phyloP scores from a whole-genome alignment of 35 echinoderm and acorn worm species.

The Diadema setosum region DNA sequence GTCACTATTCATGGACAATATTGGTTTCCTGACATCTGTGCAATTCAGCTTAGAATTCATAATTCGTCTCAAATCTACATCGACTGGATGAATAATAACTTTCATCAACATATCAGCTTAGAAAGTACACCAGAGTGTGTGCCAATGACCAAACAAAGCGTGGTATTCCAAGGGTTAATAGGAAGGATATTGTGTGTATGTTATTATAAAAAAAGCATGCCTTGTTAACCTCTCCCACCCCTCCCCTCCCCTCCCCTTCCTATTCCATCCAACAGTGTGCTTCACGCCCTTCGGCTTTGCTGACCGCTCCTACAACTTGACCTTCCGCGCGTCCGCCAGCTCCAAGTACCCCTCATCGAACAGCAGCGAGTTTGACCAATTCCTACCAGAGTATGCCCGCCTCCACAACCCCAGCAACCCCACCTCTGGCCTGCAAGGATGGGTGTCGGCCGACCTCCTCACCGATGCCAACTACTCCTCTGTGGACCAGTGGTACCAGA shows the following conservation, averaged over 20 bases:
- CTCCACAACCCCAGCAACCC: slow-evolving; percentile 60
- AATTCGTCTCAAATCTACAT: too few species aligned
- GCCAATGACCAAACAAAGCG: too few species aligned
- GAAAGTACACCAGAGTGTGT: too few species aligned
- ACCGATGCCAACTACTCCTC: slow-evolving; percentile 32
- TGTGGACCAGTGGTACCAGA: slow-evolving; percentile 46
- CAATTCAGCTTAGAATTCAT: too few species aligned
- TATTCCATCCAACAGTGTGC: background rate
- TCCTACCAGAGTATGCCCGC: slow-evolving; percentile 45
- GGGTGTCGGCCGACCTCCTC: slow-evolving; percentile 29
- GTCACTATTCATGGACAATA: too few species aligned
- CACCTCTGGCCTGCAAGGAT: slow-evolving; percentile 30
- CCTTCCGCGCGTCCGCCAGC: background rate
- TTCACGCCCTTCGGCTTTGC: slow-evolving; percentile 45
- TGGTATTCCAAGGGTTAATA: too few species aligned
- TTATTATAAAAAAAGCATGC: too few species aligned
- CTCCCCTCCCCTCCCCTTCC: background rate
- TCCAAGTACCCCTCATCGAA: slow-evolving; percentile 8
- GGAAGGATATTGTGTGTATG: too few species aligned
- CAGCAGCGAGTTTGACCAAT: background rate
- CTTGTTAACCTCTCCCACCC: background rate
- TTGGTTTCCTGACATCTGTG: too few species aligned
- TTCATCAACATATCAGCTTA: too few species aligned
- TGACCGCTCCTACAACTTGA: slow-evolving; percentile 4
- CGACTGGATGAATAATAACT: too few species aligned